Evolutionary conservation across 2,113 vertebrate species (phyloP).

Genomic region (Calonectris borealis): DNA sequence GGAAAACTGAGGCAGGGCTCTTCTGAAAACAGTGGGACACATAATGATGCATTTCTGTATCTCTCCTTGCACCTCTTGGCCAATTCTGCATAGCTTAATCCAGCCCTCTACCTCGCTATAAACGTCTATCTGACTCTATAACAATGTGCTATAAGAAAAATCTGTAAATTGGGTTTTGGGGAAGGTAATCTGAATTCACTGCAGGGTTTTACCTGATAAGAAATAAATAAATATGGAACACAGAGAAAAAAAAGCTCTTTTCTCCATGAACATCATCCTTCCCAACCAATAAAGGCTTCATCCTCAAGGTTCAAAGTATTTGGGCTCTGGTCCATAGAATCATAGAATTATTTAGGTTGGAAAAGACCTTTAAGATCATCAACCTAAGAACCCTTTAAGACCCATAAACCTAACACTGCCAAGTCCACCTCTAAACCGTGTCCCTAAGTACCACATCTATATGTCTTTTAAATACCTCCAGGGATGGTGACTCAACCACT

Average conservation of each 20-base stretch:
- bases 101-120: background rate
- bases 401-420: background rate
- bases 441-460: too few species aligned
- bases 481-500: background rate
- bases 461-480: too few species aligned
- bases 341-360: background rate
- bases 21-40: background rate
- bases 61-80: background rate
- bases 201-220: background rate
- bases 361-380: background rate
- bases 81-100: background rate
- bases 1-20: background rate
- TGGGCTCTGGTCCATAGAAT: background rate
- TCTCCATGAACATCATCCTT: background rate
- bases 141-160: background rate
- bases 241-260: background rate
- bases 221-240: background rate
- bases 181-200: background rate
- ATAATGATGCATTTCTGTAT: background rate
- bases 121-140: background rate
- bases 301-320: background rate
- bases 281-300: background rate
- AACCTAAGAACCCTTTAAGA: too few species aligned
- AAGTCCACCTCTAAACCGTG: background rate
- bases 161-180: background rate